Conservation (phyloP, 2,888 invertebrate genomes). For the Eupithecia vulgata region DNA sequence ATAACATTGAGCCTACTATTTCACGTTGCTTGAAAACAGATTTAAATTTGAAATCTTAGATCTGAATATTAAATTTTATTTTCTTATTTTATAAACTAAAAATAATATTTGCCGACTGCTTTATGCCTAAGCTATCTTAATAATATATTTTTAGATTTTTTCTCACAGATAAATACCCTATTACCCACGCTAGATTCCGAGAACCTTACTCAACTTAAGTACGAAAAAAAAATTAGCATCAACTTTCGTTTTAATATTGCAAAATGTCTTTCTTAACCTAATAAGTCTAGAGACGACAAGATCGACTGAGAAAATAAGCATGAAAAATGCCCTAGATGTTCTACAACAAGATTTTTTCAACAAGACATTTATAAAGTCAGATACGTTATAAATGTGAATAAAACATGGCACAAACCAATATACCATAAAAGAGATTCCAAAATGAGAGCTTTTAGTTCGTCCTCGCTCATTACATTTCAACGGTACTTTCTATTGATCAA, state of each 20-base stretch:
- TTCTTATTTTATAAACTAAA: too few relatives aligned
- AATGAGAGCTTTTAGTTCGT: constrained; percentile 12
- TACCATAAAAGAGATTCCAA: not conserved
- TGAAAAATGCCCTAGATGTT: not conserved
- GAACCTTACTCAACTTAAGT: not conserved
- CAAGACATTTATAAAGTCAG: too few relatives aligned
- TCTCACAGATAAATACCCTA: too few relatives aligned
- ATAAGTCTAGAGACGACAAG: not conserved
- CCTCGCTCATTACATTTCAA: constrained; percentile 6
- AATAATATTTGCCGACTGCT: too few relatives aligned
- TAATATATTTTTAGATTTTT: too few relatives aligned
- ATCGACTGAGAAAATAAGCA: constrained; percentile 14
- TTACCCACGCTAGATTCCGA: not conserved
- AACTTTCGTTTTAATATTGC: constrained; percentile 24
- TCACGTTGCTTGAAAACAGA: too few relatives aligned
- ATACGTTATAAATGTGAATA: not conserved
- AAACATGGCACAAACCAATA: not conserved
- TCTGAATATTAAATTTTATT: too few relatives aligned
- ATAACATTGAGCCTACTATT: too few relatives aligned
- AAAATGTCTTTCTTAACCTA: constrained; percentile 18
- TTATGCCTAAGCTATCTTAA: too few relatives aligned
- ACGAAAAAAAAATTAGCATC: constrained; percentile 7
- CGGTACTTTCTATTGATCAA: constrained; percentile 9
- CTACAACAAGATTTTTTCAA: not conserved
- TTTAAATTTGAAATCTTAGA: too few relatives aligned